Base-by-base conservation (phyloP, 2,888 invertebrate genomes). In the Tridacna crocea region DNA sequence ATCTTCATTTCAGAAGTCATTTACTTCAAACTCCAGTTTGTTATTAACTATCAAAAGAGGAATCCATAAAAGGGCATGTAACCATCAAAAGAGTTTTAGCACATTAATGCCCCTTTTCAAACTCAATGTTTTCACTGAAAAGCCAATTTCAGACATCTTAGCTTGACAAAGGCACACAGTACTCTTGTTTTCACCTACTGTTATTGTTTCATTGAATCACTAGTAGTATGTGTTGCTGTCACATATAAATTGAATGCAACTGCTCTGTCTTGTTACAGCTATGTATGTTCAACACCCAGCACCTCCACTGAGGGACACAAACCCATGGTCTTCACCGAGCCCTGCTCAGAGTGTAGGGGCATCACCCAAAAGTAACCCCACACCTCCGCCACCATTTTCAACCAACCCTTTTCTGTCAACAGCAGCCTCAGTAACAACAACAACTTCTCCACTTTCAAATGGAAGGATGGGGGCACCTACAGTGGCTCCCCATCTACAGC, bases 251-350 rank as follows among this genome's bases (percentile, higher is more conserved):
- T 55, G 15, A 55, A 55, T 55, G 55, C 17, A 11, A 27, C 13
- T 58, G n/a, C 55, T 60, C 22, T 48, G 26, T 72, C 72, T 24
- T 48, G 17, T 77, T 83, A 70, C 83, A 80, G 85, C 73, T 46
- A 70, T 73, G 36, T 47, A 72, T 80, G 48, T 82, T 24, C 65
- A 79, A 65, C 84, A 81, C 72, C 73, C 88, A 76, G 80, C 86
- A n/a, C 79, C 88, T 27, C 88, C 90, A 13, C 77, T 87, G 51
- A 84, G 89, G 72, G 90, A 91, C 82, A 92, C 89, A 82, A 93
- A 91, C 84, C 92, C 92, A 0, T 92, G 92, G 92, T 90, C 89
- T 13, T 75, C 81, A 15, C 68, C 73, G 15, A 72, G 72, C 27
- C 73, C 77, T 22, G 75, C 77, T 47, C 79, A 63, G 22, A 36